Evolutionary conservation across 1,140 invertebrate genomes (phyloP).

Genomic region (Eupristina koningsbergeri): DNA sequence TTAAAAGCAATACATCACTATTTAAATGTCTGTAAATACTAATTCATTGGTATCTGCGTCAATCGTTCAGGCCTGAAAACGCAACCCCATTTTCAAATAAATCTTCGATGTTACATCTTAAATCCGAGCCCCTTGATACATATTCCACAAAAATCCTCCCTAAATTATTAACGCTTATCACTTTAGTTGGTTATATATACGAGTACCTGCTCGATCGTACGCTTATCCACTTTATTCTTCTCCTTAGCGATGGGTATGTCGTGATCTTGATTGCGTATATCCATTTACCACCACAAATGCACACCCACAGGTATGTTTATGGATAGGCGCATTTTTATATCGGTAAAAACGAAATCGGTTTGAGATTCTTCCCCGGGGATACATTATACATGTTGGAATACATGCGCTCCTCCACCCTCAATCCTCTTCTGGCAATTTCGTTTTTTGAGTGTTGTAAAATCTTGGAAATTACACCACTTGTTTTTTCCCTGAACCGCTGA

Average conservation of each 20-base stretch:
- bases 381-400: conserved; percentile 58
- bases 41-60: not conserved
- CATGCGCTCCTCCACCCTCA: not conserved
- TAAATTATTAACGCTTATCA: conserved; percentile 28
- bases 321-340: not conserved
- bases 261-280: not conserved
- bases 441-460: conserved; percentile 22
- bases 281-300: not conserved
- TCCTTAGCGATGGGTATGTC: not conserved
- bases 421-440: conserved; percentile 39
- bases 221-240: conserved; percentile 25
- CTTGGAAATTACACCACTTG: not conserved
- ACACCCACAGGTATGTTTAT: not conserved
- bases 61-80: not conserved
- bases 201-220: not conserved
- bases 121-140: not conserved
- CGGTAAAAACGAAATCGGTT: conserved; percentile 51
- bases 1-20: not conserved
- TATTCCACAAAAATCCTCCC: not conserved
- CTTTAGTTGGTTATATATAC: conserved; percentile 10
- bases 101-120: not conserved
- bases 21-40: not conserved
- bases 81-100: not conserved
- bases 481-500: not conserved
- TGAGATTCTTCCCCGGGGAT: conserved; percentile 59